Base-by-base conservation (phyloP, 1,140 invertebrate genomes). In the Dendrolimus kikuchii region DNA sequence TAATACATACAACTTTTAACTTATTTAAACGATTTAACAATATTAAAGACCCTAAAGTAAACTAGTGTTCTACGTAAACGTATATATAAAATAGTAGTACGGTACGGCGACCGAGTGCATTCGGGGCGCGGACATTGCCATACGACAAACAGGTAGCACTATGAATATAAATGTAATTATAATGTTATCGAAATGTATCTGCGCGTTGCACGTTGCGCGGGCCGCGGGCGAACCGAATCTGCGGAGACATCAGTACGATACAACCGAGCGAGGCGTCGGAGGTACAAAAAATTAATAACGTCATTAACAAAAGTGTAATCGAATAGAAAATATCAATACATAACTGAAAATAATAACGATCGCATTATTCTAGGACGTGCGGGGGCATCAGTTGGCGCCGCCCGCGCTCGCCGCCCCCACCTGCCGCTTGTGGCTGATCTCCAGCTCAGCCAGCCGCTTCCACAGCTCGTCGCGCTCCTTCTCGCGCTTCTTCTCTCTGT, bases 381-480 rank as follows among this genome's bases (percentile, higher is more conserved):
- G 58, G 55, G 55, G 61, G 55, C 68, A 71, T 78, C 77, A 78
- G 66, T 77, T 77, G 64, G 74, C 64, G 52, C 51, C 57, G 49
- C 49, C 48, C 44, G 54, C 57, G 60, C 45, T 55, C 23, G 39
- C 43, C 47, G 62, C 61, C 64, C 60, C 64, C 59, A 61, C 62
- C 66, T 61, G 62, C 66, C 74, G 75, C 74, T 77, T 77, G 74
- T 68, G 68, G 77, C 90, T 91, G 69, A 93, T 83, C 88, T 94
- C 94, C 88, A 96, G 89, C 89, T 96, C 94, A 68, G 91, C 92
- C 83, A 98, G 89, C 89, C 91, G 94, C 89, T 96, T 96, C 96
- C 96, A 98, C 80, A 98, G 87, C 88, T 98, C 96, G 77, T 98
- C 96, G 75, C 96, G 91, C 89, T 98, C 96, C 73, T 96, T 95